Evolutionary conservation across 2,113 vertebrate genomes (phyloP).

Genomic region (Sylvietta virens): DNA sequence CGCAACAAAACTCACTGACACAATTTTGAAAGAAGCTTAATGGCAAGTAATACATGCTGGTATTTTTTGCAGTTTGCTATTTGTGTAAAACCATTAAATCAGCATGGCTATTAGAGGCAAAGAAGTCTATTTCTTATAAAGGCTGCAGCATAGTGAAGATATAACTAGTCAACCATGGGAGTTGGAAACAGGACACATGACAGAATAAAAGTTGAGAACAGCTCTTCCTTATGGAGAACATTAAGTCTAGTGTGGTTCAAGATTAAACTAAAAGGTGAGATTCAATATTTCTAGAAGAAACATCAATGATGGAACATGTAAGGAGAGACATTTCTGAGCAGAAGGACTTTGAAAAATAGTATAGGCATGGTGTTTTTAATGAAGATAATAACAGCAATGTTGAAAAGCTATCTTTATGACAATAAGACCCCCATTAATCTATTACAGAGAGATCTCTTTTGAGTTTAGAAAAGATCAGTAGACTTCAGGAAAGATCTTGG

Average conservation of each 20-base stretch:
- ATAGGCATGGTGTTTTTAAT: not conserved
- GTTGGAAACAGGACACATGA: not conserved
- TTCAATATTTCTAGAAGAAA: not conserved
- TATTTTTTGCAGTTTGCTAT: not conserved
- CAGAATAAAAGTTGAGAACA: not conserved
- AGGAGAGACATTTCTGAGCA: not conserved
- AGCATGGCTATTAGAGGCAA: not conserved
- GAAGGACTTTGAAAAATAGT: not conserved
- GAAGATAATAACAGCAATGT: not conserved
- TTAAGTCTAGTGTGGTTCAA: not conserved
- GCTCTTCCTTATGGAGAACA: not conserved
- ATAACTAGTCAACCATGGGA: not conserved
- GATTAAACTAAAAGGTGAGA: not conserved
- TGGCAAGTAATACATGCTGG: not conserved
- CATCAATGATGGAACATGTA: not conserved
- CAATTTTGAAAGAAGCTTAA: conserved; percentile 22
- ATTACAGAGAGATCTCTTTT: not conserved
- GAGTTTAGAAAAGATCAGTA: not conserved
- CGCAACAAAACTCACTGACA: not conserved
- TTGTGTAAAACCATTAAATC: not conserved
- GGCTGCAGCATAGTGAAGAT: not conserved
- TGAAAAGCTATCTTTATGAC: not conserved
- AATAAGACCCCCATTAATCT: not conserved
- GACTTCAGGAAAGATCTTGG: not conserved
- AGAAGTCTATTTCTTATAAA: not conserved